Evolutionary conservation across 2,113 vertebrate genomes (phyloP).

Genomic region (Turdus rufiventris): DNA sequence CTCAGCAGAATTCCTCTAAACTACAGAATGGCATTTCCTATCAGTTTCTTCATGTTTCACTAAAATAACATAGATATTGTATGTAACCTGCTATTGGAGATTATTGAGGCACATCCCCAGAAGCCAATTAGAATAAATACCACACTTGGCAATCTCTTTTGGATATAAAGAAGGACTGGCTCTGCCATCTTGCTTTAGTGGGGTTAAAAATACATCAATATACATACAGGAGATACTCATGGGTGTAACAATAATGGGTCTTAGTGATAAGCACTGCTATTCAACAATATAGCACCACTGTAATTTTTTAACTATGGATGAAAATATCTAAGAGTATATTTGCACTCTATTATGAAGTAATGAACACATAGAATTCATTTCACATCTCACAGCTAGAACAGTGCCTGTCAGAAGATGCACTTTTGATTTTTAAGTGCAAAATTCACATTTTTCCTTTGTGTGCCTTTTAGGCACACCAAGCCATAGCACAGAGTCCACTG

Average conservation of each 20-base stretch:
- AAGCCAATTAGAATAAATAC: background rate
- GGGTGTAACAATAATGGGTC: background rate
- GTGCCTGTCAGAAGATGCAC: background rate
- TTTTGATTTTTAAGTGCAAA: background rate
- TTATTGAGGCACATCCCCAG: background rate
- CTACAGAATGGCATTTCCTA: background rate
- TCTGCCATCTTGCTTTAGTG: background rate
- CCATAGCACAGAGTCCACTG: background rate
- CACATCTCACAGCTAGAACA: background rate
- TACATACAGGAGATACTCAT: background rate
- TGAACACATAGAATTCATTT: background rate
- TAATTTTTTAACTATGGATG: background rate
- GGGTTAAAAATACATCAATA: background rate
- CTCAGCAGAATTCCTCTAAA: background rate
- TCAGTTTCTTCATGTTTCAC: background rate
- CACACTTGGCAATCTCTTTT: background rate
- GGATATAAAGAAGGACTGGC: background rate
- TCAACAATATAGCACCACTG: background rate
- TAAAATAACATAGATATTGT: background rate
- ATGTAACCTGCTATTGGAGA: background rate
- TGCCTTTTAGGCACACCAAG: background rate
- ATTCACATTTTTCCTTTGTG: background rate
- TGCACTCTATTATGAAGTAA: background rate
- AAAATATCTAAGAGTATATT: background rate
- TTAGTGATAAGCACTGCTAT: background rate